A percentile compares a stretch with the other conserved stretches of the same genome.
Conservation (phyloP, 2,113 vertebrate genomes). For the Psophia crepitans region DNA sequence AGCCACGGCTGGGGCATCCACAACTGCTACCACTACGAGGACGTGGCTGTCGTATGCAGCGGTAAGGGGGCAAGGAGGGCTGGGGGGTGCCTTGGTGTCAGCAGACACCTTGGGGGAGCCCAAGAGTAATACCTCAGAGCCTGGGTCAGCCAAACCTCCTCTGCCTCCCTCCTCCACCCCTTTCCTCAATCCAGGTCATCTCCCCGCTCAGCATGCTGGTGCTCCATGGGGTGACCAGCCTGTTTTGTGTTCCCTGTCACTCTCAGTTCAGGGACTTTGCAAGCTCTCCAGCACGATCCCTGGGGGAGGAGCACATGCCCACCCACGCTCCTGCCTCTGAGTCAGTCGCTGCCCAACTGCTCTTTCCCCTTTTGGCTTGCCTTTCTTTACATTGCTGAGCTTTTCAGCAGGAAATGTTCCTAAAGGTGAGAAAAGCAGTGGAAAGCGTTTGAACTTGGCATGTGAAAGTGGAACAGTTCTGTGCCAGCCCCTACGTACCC, state of each 20-base stretch:
- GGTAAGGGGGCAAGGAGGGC: conserved; percentile 70
- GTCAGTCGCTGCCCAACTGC: neutral
- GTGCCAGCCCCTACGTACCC: neutral
- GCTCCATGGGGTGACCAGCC: neutral
- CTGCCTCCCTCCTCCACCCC: neutral
- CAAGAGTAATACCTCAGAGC: neutral
- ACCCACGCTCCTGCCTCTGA: neutral
- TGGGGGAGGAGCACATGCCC: neutral
- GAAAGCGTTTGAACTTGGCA: neutral
- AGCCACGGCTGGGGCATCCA: conserved; percentile 92
- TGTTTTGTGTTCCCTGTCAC: neutral
- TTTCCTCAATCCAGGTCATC: neutral
- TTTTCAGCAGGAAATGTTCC: neutral
- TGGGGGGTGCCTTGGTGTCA: neutral
- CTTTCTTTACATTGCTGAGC: neutral
- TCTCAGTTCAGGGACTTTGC: neutral
- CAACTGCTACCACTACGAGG: conserved; percentile 98
- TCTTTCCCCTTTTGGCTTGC: neutral
- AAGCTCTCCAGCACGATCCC: neutral
- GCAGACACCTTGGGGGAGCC: neutral
- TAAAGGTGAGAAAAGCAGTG: conserved; percentile 26
- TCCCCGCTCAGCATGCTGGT: neutral
- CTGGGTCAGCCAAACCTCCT: neutral
- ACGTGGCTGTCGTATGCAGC: conserved; percentile 86
- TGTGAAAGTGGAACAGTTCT: neutral